These are phyloP conservation scores for Salpingus planirostris DNA, from an alignment of 2,888 invertebrate genomes.

Conservation along the genomic window DNA sequence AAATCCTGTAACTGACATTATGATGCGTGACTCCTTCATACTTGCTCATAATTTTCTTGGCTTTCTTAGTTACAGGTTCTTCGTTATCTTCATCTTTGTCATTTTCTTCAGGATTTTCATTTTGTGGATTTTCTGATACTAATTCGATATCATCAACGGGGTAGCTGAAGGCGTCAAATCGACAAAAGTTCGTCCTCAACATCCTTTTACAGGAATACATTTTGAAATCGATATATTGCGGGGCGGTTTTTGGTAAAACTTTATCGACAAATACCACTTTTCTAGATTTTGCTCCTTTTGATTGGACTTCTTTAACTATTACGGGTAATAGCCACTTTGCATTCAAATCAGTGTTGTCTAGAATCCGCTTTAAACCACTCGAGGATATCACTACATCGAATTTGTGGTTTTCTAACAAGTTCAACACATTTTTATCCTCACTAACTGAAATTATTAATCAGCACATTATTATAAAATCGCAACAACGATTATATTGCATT, in stretches of 20 bases:
- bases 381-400: slow-evolving; percentile 31
- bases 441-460: too few relatives aligned
- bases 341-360: slow-evolving; percentile 28
- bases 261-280: slow-evolving; percentile 34
- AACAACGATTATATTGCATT: too few relatives aligned
- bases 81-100: slow-evolving; percentile 4
- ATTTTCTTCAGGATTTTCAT: too few relatives aligned
- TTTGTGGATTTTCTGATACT: slow-evolving; percentile 13
- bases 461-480: too few relatives aligned
- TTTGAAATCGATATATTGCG: slow-evolving; percentile 23
- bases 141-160: too few relatives aligned
- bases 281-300: slow-evolving; percentile 12
- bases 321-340: slow-evolving; percentile 31
- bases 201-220: slow-evolving; percentile 24
- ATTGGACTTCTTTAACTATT: slow-evolving; percentile 24
- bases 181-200: slow-evolving; percentile 29
- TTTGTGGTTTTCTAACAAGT: slow-evolving; percentile 21
- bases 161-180: slow-evolving; percentile 27
- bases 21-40: slow-evolving; percentile 21
- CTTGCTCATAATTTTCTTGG: slow-evolving; percentile 3
- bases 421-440: slow-evolving; percentile 25
- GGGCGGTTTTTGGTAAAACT: slow-evolving; percentile 23
- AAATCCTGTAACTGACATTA: slow-evolving; percentile 33
- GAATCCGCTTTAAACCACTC: slow-evolving; percentile 29
- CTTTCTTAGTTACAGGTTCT: slow-evolving; percentile 5